These are phyloP conservation scores for Tribolium freemani DNA, from an alignment of 2,888 invertebrate genomes.

Conservation along the genomic window DNA sequence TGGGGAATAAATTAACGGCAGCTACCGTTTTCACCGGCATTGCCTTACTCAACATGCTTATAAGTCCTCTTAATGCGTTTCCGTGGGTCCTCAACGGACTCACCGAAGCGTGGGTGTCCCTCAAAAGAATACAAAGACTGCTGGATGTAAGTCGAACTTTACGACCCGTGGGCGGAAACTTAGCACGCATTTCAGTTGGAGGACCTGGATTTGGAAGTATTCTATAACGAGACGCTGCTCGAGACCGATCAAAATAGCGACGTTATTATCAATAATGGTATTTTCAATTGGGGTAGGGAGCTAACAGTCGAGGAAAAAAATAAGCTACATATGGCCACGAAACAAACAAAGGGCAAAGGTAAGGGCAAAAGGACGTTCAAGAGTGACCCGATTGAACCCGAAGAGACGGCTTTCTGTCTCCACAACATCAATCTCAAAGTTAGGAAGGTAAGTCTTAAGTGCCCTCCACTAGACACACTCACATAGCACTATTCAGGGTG, in stretches of 20 bases:
- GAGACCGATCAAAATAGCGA: constrained; percentile 70
- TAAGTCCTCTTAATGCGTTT: constrained; percentile 95
- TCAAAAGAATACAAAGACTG: constrained; percentile 88
- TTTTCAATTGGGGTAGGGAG: constrained; percentile 74
- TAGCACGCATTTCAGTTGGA: constrained; percentile 68
- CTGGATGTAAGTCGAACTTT: constrained; percentile 75
- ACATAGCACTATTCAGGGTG: no score
- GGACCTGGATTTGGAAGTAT: constrained; percentile 74
- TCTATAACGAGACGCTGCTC: constrained; percentile 70
- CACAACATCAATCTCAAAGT: constrained; percentile 65
- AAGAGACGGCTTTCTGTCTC: constrained; percentile 61
- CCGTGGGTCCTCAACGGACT: constrained; percentile 98
- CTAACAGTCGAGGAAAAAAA: constrained; percentile 62
- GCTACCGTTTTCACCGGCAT: constrained; percentile 95
- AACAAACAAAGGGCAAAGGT: constrained; percentile 67
- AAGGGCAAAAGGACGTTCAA: constrained; percentile 62
- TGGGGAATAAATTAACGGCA: constrained; percentile 85
- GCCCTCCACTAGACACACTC: no score
- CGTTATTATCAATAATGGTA: constrained; percentile 73
- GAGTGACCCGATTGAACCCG: constrained; percentile 3
- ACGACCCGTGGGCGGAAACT: no score
- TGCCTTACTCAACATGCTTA: constrained; percentile 95
- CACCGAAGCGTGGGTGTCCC: constrained; percentile 95
- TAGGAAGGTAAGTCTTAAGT: constrained; percentile 64
- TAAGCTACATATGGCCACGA: constrained; percentile 53